Base-by-base conservation (phyloP, 1,140 invertebrate species). In the Lineus longissimus region DNA sequence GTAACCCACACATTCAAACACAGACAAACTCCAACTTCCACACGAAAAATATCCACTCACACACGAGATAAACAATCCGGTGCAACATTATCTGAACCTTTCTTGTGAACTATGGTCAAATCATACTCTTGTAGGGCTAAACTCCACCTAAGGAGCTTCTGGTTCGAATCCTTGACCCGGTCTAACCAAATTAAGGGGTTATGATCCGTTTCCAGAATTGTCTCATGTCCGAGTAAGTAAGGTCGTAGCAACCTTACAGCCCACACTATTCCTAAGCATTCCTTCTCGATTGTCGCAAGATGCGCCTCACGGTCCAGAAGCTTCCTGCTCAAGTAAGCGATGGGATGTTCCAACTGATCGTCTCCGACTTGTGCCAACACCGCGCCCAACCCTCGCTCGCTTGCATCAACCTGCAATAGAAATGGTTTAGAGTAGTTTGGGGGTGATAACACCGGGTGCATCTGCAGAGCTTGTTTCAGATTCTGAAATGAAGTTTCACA, bases 401-500 rank as follows among this genome's bases (percentile, higher is more conserved):
- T 64, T 4, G 43, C 40, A 47, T 60, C 66, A 40, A 62, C 31
- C 45, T 64, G 62, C 63, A 64, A 69, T 15, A 65, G 63, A 40
- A 69, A 79, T 74, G 40, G 72, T 74, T 69, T 81, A 74, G 6
- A 76, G 64, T 61, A 76, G 76, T 40, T 68, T 56, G 67, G 70
- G 72, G 64, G 75, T 69, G 33, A 74, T 17, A 58, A 65, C 55
- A 77, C 73, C 19, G 19, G 59, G 55, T 29, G 25, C 22, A 30
- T 65, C 1, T 29, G 59, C 0, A 82, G 54, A 7, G 51, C 63
- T 0, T 59, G 55, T 54, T 82, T 81, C 0, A 81, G 30, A 22
- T 27, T 59, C 1, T 70, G 36, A 68, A 82, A 83, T n/a, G 75
- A 71, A 19, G 55, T 54, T 27, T 76, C 54, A 25, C 71, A 71